phyloP scores from a whole-genome alignment of 2,888 invertebrate genomes.

The Cheilosia vulpina region DNA sequence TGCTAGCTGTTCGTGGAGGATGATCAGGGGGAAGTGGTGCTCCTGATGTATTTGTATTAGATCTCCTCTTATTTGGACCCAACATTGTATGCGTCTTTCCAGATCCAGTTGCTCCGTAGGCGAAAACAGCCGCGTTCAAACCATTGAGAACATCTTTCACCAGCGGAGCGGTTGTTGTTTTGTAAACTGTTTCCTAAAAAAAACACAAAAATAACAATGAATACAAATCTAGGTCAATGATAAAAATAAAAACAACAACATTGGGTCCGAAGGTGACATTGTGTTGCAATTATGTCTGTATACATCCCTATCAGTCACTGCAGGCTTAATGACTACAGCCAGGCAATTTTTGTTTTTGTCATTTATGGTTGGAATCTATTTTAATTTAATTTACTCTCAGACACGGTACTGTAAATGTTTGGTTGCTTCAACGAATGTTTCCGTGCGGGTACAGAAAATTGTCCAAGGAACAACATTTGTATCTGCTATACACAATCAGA shows the following conservation, averaged over 20 bases:
- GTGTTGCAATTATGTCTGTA: too few relatives aligned
- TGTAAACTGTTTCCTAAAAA: constrained; percentile 90
- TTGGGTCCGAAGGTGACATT: too few relatives aligned
- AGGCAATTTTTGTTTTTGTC: too few relatives aligned
- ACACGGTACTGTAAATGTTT: too few relatives aligned
- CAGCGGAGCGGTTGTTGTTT: constrained; percentile 92
- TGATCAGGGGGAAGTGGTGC: constrained; percentile 65
- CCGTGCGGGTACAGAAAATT: too few relatives aligned
- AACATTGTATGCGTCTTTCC: constrained; percentile 84
- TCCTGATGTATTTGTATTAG: constrained; percentile 76
- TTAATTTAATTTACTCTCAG: too few relatives aligned
- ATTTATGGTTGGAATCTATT: too few relatives aligned
- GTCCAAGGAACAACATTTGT: too few relatives aligned
- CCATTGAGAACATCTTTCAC: constrained; percentile 94
- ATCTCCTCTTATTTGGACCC: constrained; percentile 82
- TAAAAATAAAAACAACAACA: neutral
- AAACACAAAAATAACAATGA: neutral
- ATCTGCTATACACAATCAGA: too few relatives aligned
- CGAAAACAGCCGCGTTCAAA: constrained; percentile 97
- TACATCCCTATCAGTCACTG: too few relatives aligned
- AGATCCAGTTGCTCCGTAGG: constrained; percentile 86
- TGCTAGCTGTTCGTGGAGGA: constrained; percentile 73
- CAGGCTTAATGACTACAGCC: too few relatives aligned
- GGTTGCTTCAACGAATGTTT: too few relatives aligned
- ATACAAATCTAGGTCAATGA: neutral